Conservation (phyloP, 92 coral and sea anemone genomes). For the Metridium senile region DNA sequence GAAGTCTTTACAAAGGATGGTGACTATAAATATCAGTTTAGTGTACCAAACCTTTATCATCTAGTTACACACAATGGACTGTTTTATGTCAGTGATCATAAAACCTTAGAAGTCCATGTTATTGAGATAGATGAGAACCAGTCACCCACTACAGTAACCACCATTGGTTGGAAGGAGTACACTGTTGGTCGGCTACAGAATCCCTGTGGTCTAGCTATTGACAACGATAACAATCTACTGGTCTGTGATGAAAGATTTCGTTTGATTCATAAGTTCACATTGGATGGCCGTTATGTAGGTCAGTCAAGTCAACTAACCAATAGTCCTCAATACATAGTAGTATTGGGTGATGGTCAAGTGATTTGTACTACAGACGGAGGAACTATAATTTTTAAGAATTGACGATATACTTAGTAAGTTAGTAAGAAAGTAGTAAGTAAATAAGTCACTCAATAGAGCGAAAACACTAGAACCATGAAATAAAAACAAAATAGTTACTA, state of each 20-base stretch:
- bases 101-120: not conserved
- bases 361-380: not conserved
- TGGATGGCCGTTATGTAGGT: slow-evolving; percentile 18
- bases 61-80: slow-evolving; percentile 13
- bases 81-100: slow-evolving; percentile 3
- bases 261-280: slow-evolving; percentile 1
- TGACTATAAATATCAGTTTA: slow-evolving; percentile 18
- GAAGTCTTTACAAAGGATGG: slow-evolving; percentile 29
- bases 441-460: no score
- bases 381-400: no score
- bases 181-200: slow-evolving; percentile 13
- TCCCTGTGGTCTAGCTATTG: slow-evolving; percentile 6
- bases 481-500: no score
- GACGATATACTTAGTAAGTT: no score
- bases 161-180: slow-evolving; percentile 13
- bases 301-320: not conserved
- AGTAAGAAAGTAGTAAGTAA: no score
- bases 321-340: not conserved
- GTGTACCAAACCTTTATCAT: not conserved
- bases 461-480: no score
- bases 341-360: slow-evolving; percentile 9
- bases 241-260: slow-evolving; percentile 3
- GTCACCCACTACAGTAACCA: slow-evolving; percentile 10
- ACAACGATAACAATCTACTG: slow-evolving; percentile 7
- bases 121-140: slow-evolving; percentile 3